Base-by-base conservation (phyloP, 2,888 invertebrate species). In the Chouioia cunea region DNA sequence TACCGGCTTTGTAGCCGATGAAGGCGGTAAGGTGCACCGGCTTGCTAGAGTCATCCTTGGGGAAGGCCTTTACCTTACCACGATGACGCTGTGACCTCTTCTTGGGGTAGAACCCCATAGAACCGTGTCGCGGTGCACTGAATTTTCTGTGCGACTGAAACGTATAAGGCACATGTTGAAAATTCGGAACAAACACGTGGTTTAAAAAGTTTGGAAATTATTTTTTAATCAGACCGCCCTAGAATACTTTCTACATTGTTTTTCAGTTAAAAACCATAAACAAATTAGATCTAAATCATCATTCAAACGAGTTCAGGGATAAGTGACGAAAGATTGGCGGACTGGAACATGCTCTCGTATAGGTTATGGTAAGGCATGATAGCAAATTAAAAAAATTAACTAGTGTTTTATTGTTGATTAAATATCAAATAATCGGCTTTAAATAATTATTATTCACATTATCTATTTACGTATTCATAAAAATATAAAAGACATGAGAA, bases 101-200 rank as follows among this genome's bases (percentile, higher is more conserved):
- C 89, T 98, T 99, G 83, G 99, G 99, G 88, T 98, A 95, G 91
- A 99, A 99, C 80, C 98, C 99, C 96, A 99, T 97, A 68, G 98
- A 99, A 82, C 99, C 99, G 92, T 99, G 99, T 80, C 99, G 95
- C 81, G 99, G 99, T 54, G 99, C 99, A 85, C 97, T 98, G 88
- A 99, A 99, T 87, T 99, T 99, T 86, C 99, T 93, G 89, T 99
- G 99, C 89, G 99, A 99, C 99, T 99, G 87, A 43, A 79, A 78
- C 43, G 48, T 43, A 36, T 53, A 53, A 27, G 16, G 36, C 36
- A 46, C 44, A 59, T 53, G 18, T 27, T 57, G 12, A 23, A 23
- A 43, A 60, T 58, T 67, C 16, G 50, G 52, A 57, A n/a, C 4
- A 16, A 48, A 66, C 73, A 70, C 66, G 67, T 71, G 70, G 59